Base-by-base conservation (phyloP, 2,113 vertebrate species). In the Alexandromys fortis region DNA sequence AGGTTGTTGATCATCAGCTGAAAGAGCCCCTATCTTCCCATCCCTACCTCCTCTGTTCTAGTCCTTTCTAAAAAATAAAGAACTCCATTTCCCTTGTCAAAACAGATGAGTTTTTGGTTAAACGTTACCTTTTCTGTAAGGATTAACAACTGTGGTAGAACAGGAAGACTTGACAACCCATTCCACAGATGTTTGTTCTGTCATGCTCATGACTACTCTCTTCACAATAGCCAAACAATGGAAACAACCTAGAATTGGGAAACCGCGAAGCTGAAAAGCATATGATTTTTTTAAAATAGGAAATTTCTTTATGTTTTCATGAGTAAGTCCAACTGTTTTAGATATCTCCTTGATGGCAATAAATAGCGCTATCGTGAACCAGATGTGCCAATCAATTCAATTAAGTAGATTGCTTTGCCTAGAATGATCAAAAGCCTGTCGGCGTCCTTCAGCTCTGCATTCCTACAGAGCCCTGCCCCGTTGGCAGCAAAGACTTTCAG, bases 401-500 rank as follows among this genome's bases (percentile, higher is more conserved):
- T 91, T 90, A 95, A 82, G 30, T 33, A 86, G 38, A 75, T 58
- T 4, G 5, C 67, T 91, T 94, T 76, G 1, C 72, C 90, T 68
- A 73, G 47, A 68, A 63, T 3, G 86, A 92, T 85, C n/a, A 89
- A 89, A 72, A 26, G 28, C 42, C 7, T 61, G 28, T 85, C 16
- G 76, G 17, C 42, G 19, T 83, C 55, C 88, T 89, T 26, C 83
- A 98, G 82, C n/a, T 67, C 3, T 68, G 72, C 47, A 96, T 97
- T 97, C 98, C 92, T 90, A 70, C 26, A 89, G 92, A 90, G 49
- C 28, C 76, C 86, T 95, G 87, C 89, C 89, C 98, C 96, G 94
- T 94, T 94, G 92, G 73, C 90, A 93, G 78, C 88, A 95, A 96
- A 87, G 63, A 17, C 96, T 86, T 97, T 98, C 97, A 92, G 88